Base-by-base conservation (phyloP, 1,140 invertebrate species). In the Caenorhabditis tropicalis region DNA sequence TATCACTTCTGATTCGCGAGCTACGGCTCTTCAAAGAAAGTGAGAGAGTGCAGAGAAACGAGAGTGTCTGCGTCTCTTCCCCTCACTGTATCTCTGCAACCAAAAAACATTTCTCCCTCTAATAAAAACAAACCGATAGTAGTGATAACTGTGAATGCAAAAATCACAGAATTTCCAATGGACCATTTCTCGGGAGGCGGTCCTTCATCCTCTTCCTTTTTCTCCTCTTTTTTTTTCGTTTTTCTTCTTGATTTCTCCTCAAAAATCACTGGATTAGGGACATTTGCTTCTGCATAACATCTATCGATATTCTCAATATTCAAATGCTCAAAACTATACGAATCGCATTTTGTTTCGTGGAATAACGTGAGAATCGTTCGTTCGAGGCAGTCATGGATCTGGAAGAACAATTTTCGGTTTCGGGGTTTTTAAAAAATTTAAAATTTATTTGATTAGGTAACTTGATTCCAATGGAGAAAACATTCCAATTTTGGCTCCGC, bases 71-170 rank as follows among this genome's bases (percentile, higher is more conserved):
- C n/a, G n/a, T n/a, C n/a, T n/a, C n/a, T n/a, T n/a, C n/a, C n/a
- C n/a, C n/a, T n/a, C n/a, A n/a, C n/a, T n/a, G n/a, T n/a, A n/a
- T n/a, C n/a, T n/a, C n/a, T n/a, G n/a, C n/a, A n/a, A n/a, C n/a
- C n/a, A n/a, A n/a, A n/a, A n/a, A n/a, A n/a, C n/a, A n/a, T n/a
- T n/a, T n/a, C n/a, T n/a, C n/a, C n/a, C n/a, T 39, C 16, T 31
- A 36, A 39, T 24, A 15, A 27, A 49, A 31, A 39, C 80, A 6
- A 15, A 85, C 86, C 86, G 36, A 87, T 87, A 19, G 86, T 87
- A 3, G 86, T 87, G 60, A 87, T 86, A 15, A 87, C 85, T 0
- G 85, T 86, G 79, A 87, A 86, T 16, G 86, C 82, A 33, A 87
- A 87, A 21, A 87, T 87, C 19, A 87, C 48, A 7, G 85, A 58